Percentiles rank a stretch among this genome's conserved stretches.
Evolutionary conservation across 2,113 vertebrate species (phyloP).

Genomic region (Charina bottae): DNA sequence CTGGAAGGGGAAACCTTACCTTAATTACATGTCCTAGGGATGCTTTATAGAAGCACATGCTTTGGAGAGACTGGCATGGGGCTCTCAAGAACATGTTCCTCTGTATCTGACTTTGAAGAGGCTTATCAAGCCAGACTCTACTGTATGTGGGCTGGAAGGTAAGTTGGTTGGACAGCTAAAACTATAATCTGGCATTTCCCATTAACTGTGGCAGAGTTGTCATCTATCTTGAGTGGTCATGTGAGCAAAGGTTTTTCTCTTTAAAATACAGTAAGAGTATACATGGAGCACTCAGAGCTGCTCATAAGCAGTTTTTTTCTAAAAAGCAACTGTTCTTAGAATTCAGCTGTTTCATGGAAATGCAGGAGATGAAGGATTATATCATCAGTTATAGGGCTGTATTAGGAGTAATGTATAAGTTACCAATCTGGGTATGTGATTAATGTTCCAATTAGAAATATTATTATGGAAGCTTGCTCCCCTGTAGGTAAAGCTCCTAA

Average conservation of each 20-base stretch:
- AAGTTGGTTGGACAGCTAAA: not conserved
- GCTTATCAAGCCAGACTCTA: not conserved
- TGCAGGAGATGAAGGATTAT: not conserved
- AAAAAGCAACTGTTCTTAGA: not conserved
- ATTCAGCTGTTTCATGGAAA: not conserved
- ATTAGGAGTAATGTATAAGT: not conserved
- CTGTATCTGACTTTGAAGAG: not conserved
- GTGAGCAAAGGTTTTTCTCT: not conserved
- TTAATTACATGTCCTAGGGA: too few species aligned
- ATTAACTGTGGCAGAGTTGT: not conserved
- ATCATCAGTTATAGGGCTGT: not conserved
- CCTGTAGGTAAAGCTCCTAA: not conserved
- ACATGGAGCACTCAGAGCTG: not conserved
- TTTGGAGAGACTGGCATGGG: not conserved
- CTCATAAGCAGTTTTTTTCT: too few species aligned
- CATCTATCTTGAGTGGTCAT: not conserved
- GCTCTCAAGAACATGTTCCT: not conserved
- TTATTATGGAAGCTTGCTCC: not conserved
- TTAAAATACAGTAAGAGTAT: not conserved
- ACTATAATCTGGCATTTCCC: not conserved
- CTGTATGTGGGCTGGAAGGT: not conserved
- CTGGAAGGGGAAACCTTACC: too few species aligned
- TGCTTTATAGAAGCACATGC: not conserved
- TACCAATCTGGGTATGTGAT: not conserved
- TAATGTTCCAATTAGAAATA: not conserved